phyloP scores from a whole-genome alignment of 2,888 invertebrate genomes.

The Sarcophaga variegata region DNA sequence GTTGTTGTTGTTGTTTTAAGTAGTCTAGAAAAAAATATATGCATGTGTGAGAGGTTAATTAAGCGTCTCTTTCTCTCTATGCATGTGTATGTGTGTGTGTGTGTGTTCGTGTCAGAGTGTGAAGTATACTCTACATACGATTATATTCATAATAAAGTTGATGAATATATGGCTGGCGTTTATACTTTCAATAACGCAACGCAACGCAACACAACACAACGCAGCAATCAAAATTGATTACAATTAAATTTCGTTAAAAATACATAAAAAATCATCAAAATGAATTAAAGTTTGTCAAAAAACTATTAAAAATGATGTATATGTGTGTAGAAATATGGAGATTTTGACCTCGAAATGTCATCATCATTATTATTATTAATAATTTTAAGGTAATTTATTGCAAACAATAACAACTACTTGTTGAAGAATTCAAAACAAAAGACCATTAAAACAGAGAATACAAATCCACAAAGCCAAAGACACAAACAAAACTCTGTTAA shows the following conservation, averaged over 20 bases:
- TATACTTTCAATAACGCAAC: constrained; percentile 49
- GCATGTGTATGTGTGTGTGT: not conserved
- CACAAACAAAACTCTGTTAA: not conserved
- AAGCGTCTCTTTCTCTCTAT: no score
- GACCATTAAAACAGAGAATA: not conserved
- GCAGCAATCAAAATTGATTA: constrained; percentile 46
- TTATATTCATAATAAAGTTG: not conserved
- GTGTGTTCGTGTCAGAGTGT: constrained; percentile 14
- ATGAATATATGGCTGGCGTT: constrained; percentile 11
- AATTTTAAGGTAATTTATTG: constrained; percentile 50
- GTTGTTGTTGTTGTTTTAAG: not conserved
- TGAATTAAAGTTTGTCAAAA: constrained; percentile 35
- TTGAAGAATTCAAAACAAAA: not conserved
- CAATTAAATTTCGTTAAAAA: constrained; percentile 56
- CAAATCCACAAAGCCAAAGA: not conserved
- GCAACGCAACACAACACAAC: not conserved
- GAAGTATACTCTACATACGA: constrained; percentile 23
- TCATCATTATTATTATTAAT: not conserved
- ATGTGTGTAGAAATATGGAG: not conserved
- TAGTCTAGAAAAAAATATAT: no score
- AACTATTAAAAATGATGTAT: constrained; percentile 4
- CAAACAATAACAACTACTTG: constrained; percentile 4
- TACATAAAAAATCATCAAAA: constrained; percentile 15
- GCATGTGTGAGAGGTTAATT: no score
- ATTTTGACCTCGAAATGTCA: constrained; percentile 61